These are phyloP conservation scores for Drosophila parvula DNA, from an alignment of 1,140 invertebrate genomes.

Conservation along the genomic window DNA sequence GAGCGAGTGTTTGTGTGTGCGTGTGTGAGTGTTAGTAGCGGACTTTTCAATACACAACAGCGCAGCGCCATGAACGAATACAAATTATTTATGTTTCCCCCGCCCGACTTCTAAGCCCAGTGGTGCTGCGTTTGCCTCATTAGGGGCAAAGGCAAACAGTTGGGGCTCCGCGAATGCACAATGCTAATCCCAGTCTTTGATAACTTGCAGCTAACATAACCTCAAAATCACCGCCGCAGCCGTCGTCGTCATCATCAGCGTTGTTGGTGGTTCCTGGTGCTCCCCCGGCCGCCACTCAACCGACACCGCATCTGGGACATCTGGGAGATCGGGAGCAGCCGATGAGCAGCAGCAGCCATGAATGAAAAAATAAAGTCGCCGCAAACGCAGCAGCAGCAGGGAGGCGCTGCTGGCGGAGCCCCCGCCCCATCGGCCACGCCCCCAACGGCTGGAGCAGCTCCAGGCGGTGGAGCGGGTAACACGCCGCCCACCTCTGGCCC, in stretches of 20 bases:
- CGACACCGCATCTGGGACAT: conserved; percentile 35
- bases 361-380: conserved; percentile 84
- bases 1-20: conserved; percentile 15
- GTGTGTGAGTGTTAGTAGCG: conserved; percentile 50
- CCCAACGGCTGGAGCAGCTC: conserved; percentile 38
- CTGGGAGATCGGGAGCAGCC: conserved; percentile 37
- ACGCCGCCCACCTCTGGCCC: conserved; percentile 73
- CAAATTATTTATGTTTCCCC: conserved; percentile 60
- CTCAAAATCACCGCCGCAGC: conserved; percentile 80
- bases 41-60: conserved; percentile 73
- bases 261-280: conserved; percentile 68
- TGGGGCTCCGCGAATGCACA: conserved; percentile 38
- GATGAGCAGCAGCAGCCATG: conserved; percentile 57
- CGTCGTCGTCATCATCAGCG: conserved; percentile 76
- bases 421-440: conserved; percentile 47
- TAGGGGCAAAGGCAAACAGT: conserved; percentile 19
- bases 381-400: conserved; percentile 64
- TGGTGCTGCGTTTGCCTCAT: conserved; percentile 14
- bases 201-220: conserved; percentile 82
- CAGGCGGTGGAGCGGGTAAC: conserved; percentile 27
- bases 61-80: conserved; percentile 53
- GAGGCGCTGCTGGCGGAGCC: conserved; percentile 47
- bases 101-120: conserved; percentile 31
- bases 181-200: conserved; percentile 66
- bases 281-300: conserved; percentile 54